Conservation (phyloP, 2,113 vertebrate species). For the Pyrgilauda ruficollis region DNA sequence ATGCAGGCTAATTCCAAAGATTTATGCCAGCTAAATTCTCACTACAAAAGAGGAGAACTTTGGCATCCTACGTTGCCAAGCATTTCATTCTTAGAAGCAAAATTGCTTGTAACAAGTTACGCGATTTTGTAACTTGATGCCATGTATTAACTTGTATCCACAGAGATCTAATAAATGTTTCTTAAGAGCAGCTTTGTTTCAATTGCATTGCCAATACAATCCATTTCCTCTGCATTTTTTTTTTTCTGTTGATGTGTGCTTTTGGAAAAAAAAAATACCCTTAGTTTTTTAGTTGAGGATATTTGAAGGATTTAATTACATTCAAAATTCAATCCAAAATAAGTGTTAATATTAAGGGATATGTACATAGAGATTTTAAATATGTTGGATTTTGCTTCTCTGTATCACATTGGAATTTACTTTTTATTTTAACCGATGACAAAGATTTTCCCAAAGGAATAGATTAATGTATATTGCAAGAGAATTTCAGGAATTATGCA, state of each 20-base stretch:
- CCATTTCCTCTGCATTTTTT: not conserved
- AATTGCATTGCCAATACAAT: not conserved
- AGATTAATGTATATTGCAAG: not conserved
- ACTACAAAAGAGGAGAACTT: not conserved
- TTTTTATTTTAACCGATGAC: not conserved
- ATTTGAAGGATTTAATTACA: not conserved
- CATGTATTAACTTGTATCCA: not conserved
- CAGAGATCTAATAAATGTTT: not conserved
- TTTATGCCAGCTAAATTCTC: not conserved
- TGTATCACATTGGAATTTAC: not conserved
- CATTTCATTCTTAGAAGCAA: constrained; percentile 1
- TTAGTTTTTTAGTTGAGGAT: not conserved
- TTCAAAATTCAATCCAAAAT: not conserved
- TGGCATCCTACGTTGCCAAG: not conserved
- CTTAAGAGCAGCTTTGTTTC: not conserved
- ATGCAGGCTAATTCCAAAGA: not conserved
- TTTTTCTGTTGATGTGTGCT: not conserved
- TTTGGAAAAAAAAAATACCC: not conserved
- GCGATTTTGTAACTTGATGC: not conserved
- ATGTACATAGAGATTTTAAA: not conserved
- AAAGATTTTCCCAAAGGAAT: not conserved
- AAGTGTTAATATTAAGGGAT: not conserved
- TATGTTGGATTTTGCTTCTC: not conserved
- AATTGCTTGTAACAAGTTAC: not conserved
- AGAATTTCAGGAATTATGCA: not conserved